A percentile compares a stretch with the other conserved stretches of the same genome.
These are phyloP conservation scores for Hycleus phaleratus DNA, from an alignment of 1,140 invertebrate species.

Conservation along the genomic window DNA sequence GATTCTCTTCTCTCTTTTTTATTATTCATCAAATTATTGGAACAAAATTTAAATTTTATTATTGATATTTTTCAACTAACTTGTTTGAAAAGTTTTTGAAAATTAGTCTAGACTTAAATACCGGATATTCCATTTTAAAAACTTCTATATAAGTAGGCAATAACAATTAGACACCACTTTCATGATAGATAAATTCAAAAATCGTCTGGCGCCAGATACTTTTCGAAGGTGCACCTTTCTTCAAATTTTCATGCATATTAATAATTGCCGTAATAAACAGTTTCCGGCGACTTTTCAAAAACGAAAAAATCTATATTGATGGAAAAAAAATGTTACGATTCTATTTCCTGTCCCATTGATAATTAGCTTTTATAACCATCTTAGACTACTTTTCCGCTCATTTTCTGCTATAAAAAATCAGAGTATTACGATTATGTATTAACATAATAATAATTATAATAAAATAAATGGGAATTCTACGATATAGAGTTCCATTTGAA, in stretches of 20 bases:
- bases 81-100: no score
- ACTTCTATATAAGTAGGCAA: no score
- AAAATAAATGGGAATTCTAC: no score
- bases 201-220: constrained; percentile 8
- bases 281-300: constrained; percentile 4
- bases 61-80: no score
- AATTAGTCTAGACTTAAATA: no score
- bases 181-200: constrained; percentile 5
- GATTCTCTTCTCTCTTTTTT: no score
- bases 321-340: background rate
- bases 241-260: constrained; percentile 6
- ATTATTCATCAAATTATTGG: no score
- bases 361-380: constrained; percentile 8
- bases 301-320: background rate
- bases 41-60: no score
- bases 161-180: background rate
- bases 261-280: constrained; percentile 11
- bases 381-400: background rate
- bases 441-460: no score
- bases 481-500: background rate
- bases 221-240: background rate
- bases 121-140: no score
- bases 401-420: no score
- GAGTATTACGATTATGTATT: no score
- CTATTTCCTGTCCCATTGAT: background rate